Evolutionary conservation across 1,140 invertebrate genomes (phyloP), one percentile per base, ranked within the genome.

Genomic region (Drosophila burlai): DNA sequence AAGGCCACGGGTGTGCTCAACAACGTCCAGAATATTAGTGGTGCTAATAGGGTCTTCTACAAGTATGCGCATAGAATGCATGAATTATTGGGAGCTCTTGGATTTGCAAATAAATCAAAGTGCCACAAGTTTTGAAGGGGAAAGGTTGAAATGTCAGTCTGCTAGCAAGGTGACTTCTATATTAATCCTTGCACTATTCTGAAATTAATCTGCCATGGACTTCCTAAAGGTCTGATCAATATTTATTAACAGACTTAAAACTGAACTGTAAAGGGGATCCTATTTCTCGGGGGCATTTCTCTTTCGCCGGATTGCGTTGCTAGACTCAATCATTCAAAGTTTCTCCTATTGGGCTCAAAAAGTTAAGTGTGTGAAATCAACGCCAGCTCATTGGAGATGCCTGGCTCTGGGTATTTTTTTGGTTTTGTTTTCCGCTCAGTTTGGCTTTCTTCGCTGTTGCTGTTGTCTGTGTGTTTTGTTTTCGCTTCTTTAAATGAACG

Each of bases 401-500:
- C 54, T 69, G 50, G 57, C 50, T 54, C 11, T 54, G 18, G 18
- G 34, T 55, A 36, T 55, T 55, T 55, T 55, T 38, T 58, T 36
- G 45, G 43, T 43, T 62, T 67, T 76, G 24, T 76, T 71, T 68
- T 68, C 42, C 43, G 49, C 31, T 65, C 50, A 47, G 54, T 11
- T 69, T 79, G 60, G 57, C 79, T 66, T 82, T 82, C 64, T 79
- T 87, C 45, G 67, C 36, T 47, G 8, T 8, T 68, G 61, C 45
- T 63, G 71, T 59, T 58, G 69, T 63, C 26, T 80, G 49, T 84
- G 67, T 81, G 71, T 85, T 90, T 91, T 90, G 84, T 90, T 90
- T 91, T 85, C 82, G 75, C 76, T 82, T 81, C 85, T 85, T 85
- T 91, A 91, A 90, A 91, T 90, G 85, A 90, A 91, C 82, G 86